These are phyloP conservation scores for Drosophila histrio DNA, from an alignment of 2,888 invertebrate genomes.

Conservation along the genomic window DNA sequence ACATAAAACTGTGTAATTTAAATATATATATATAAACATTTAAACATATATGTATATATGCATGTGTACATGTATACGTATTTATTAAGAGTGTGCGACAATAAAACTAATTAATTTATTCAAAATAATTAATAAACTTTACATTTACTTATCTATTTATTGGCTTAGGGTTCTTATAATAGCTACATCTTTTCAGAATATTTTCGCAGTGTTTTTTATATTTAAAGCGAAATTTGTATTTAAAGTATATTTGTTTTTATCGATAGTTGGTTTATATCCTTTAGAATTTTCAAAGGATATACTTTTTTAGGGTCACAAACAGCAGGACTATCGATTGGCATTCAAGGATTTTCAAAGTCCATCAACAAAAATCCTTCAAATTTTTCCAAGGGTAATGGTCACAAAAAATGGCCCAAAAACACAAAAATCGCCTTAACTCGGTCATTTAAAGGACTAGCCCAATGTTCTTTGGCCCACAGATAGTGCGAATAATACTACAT, in stretches of 20 bases:
- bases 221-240: too few relatives aligned
- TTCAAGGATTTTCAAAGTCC: neutral
- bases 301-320: neutral
- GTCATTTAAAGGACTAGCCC: neutral
- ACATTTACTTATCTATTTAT: neutral
- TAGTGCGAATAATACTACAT: neutral
- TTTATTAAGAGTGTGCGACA: constrained; percentile 82
- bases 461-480: constrained; percentile 3
- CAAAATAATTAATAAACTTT: constrained; percentile 49
- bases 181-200: neutral
- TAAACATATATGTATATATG: constrained; percentile 35
- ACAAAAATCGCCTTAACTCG: neutral
- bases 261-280: neutral
- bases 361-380: neutral
- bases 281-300: neutral
- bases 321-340: neutral
- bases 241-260: too few relatives aligned
- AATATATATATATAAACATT: constrained; percentile 42
- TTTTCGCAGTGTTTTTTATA: too few relatives aligned
- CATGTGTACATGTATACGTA: constrained; percentile 29
- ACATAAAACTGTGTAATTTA: constrained; percentile 71
- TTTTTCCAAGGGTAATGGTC: neutral
- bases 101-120: constrained; percentile 83
- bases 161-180: neutral
- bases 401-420: neutral